Evolutionary conservation across 2,797 vertebrate species (phyloP), one percentile per base, ranked within the genome.

Genomic region (Xerus rutilus): DNA sequence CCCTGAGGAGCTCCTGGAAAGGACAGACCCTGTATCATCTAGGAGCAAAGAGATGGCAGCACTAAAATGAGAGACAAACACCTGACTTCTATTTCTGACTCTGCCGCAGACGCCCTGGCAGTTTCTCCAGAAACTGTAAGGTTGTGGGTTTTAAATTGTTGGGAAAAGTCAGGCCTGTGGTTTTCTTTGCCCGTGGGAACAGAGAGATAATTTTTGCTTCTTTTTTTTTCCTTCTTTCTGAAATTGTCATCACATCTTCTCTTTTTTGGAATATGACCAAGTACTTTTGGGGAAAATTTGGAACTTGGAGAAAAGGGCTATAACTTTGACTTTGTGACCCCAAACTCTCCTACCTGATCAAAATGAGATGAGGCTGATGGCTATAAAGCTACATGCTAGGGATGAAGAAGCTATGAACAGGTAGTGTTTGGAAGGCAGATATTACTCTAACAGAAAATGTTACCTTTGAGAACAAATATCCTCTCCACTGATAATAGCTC

Each of bases 31-130:
- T 1, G 0, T 39, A 32, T 73, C 86, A 39, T 45, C 20, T 14
- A 57, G 25, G 32, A 69, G 47, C 62, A 91, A 17, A 64, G 30
- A 49, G 69, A 52, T 18, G 11, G 57, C 28, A 82, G 35, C 1
- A 4, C 15, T 39, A 32, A 77, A 67, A 25, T 0, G 1, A 89
- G 35, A 39, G 39, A 14, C 83, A 78, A 86, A 57, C 69, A 86
- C 96, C 94, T 96, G 96, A 67, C 47, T 95, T 96, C 95, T 83
- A 79, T 96, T 97, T 96, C 89, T 78, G 59, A 78, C 87, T 95
- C 84, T 77, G 62, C 92, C 5, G 0, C 81, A 93, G 86, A 94
- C 85, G 62, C 77, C 25, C 67, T 94, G 89, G 87, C 77, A 59
- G 20, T 65, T 77, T 93, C 78, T 95, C n/a, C 81, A 95, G 84